Percentiles rank a stretch among this genome's conserved stretches.
These are phyloP conservation scores for Onchidella celtica DNA, from an alignment of 2,888 invertebrate species.

Conservation along the genomic window DNA sequence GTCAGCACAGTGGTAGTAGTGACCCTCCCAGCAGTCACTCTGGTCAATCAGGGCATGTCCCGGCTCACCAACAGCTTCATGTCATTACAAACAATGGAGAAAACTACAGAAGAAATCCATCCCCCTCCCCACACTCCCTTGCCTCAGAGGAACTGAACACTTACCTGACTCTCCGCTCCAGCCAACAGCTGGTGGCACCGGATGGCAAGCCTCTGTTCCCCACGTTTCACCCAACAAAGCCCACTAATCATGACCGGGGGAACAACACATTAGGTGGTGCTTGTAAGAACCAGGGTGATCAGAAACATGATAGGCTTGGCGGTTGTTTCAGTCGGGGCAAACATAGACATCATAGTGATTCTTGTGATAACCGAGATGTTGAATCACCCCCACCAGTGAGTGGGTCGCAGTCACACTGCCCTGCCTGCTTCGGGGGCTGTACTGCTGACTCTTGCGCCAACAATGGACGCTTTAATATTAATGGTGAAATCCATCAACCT, in stretches of 20 bases:
- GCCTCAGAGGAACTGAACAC: conserved; percentile 3
- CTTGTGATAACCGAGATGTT: conserved; percentile 46
- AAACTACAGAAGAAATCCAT: conserved; percentile 7
- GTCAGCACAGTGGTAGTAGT: conserved; percentile 47
- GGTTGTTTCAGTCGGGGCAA: conserved; percentile 13
- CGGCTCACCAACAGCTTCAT: conserved; percentile 17
- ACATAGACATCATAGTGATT: conserved; percentile 29
- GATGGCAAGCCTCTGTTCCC: conserved; percentile 29
- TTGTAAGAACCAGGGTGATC: neutral
- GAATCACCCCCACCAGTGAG: conserved; percentile 14
- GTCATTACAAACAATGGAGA: conserved; percentile 15
- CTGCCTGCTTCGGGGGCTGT: conserved; percentile 16
- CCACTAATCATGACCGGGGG: conserved; percentile 37
- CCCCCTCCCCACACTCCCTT: conserved; percentile 24
- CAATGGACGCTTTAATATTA: neutral
- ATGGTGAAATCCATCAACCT: conserved; percentile 19
- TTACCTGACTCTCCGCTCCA: neutral
- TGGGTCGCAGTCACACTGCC: neutral
- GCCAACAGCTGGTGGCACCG: conserved; percentile 17
- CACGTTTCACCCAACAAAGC: conserved; percentile 49
- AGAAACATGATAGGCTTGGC: neutral
- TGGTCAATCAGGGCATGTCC: neutral
- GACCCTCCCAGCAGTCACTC: conserved; percentile 43
- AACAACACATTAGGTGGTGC: neutral
- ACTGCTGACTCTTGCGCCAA: conserved; percentile 10